Conservation (phyloP, 2,113 vertebrate species). For the Anguilla rostrata region DNA sequence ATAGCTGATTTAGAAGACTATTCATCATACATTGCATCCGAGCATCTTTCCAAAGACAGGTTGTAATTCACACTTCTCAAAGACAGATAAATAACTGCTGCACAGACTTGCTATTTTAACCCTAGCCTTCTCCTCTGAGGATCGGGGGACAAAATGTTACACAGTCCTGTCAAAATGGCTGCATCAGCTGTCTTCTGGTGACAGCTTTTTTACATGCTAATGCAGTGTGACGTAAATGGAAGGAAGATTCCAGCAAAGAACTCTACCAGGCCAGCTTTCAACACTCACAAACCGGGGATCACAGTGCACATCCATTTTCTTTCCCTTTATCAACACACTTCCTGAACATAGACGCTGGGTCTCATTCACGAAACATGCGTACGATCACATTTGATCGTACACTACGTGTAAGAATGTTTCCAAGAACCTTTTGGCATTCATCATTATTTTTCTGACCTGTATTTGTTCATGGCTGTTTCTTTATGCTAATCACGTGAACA, state of each 20-base stretch:
- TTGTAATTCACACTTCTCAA: conserved; percentile 64
- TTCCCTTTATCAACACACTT: background rate
- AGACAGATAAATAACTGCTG: conserved; percentile 69
- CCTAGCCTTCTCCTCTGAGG: conserved; percentile 58
- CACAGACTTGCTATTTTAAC: conserved; percentile 64
- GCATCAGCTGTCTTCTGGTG: conserved; percentile 55
- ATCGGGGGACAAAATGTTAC: conserved; percentile 53
- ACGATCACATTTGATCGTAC: no score
- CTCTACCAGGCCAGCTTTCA: background rate
- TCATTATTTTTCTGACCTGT: no score
- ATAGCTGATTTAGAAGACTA: conserved; percentile 64
- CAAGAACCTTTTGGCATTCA: no score
- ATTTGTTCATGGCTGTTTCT: no score
- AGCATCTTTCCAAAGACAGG: conserved; percentile 69
- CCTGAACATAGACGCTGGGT: background rate
- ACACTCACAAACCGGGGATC: background rate
- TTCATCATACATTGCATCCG: conserved; percentile 72
- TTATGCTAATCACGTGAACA: no score
- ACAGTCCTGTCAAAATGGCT: conserved; percentile 57
- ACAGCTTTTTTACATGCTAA: conserved; percentile 59
- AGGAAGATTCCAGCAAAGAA: background rate
- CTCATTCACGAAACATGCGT: no score
- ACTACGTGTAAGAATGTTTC: no score
- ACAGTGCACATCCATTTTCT: background rate
- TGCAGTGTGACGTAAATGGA: conserved; percentile 29